Evolutionary conservation across 2,888 invertebrate species (phyloP), one percentile per base, ranked within the genome.

Genomic region (Salticus scenicus): DNA sequence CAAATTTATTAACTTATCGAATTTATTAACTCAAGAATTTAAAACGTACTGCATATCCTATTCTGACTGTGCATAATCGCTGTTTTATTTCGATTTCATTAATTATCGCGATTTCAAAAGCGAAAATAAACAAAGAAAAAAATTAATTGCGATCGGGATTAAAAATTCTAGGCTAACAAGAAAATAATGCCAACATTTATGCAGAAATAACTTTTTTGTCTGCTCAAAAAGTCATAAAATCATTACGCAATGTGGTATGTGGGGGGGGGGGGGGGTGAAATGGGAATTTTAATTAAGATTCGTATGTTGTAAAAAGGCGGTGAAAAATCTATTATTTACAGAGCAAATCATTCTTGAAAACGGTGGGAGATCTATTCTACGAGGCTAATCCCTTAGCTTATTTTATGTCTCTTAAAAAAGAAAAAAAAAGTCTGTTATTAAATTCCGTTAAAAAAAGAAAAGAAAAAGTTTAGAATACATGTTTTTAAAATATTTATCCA

Each of bases 261-360:
- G 79, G 37, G 37, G 37, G 37, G 10, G 37, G 37, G 37, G 37
- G 10, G 37, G 10, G 37, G 17, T 5, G 17, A 47, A 24, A 24
- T 57, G 24, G 64, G 79, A 79, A 79, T 72, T 79, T 79, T 79
- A 79, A 79, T 79, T 79, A 79, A 79, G 79, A 79, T 47, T 47
- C 64, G 27, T 31, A 0, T 30, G 42, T 77, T 69, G 76, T 77
- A 77, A 77, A 76, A 77, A 24, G 12, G 31, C 47, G 63, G 41
- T n/a, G 24, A 66, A 14, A 30, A 42, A 72, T 72, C 47, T 42
- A 72, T 79, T 79, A 72, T 72, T 79, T 69, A 20, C 42, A 47
- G 42, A 24, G 47, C 72, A 79, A 79, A 79, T 79, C 79, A 79
- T 47, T 66, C 24, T 4, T 24, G 5, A 57, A 24, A 57, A 57